Base-by-base conservation (phyloP, 2,113 vertebrate genomes). In the Myotis yumanensis region DNA sequence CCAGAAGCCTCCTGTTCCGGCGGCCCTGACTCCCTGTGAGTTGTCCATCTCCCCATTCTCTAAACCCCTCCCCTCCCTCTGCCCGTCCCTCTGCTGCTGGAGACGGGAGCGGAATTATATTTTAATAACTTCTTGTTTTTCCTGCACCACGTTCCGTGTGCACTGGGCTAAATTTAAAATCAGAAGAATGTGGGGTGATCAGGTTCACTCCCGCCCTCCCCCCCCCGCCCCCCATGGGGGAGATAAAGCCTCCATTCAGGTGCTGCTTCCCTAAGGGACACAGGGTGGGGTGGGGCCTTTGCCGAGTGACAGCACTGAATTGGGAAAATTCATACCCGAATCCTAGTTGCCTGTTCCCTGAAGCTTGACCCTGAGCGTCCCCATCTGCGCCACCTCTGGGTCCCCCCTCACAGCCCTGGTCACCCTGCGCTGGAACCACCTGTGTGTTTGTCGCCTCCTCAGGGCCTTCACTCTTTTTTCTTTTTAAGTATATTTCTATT, bases 101-200 rank as follows among this genome's bases (percentile, higher is more conserved):
- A 22, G 73, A 81, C 0, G 2, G 86, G 80, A 86, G 89, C 51
- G 81, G 84, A 85, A 91, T 93, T 76, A 51, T 73, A 93, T 96
- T 95, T 95, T 92, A 91, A 46, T 89, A 86, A 51, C 80, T 91
- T 40, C 87, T 91, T 76, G 90, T 66, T 93, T 92, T 89, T 81
- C 90, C 84, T 4, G 11, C 37, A n/a, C 86, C 1, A 22, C 64
- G 83, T 25, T 89, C 87, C 90, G 71, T 75, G 95, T 52, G 95
- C 52, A 30, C 88, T n/a, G 52, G 87, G 91, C 93, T 97, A 96
- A 96, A 97, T 96, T 96, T 97, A 95, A 93, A 93, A 52, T 43
- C 43, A 5, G 91, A 51, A 54, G 87, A 87, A 54, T 88, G 66
- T 22, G 52, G 84, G 51, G 93, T 35, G 57, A 30, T 75, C 3